Base-by-base conservation (phyloP, 37 sponge, comb jelly and placozoan species). In the Geodia barretti region DNA sequence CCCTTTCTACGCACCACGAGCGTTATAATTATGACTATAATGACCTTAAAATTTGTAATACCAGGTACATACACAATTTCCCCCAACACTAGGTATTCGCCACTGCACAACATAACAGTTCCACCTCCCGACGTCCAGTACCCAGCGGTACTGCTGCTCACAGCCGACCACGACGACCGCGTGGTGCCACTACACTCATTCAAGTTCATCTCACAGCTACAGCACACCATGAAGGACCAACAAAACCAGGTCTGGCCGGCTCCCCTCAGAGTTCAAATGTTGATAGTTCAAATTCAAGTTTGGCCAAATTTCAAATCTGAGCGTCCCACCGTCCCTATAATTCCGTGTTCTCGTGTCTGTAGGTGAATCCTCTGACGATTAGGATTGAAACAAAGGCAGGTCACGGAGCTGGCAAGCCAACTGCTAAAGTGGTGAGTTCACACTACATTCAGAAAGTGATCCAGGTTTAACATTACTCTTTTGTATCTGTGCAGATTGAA, bases 151-250 rank as follows among this genome's bases (percentile, higher is more conserved):
- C 86, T 98, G 39, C 77, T 96, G 0, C 67, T 95, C 70, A 96
- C 98, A 23, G 99, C 88, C 1, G 99, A 98, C 81, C 99, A 98
- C 84, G 99, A 98, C 80, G 99, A 98, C 74, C 76, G 99, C 39
- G 99, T 98, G 26, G 96, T 96, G 14, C 99, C 99, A 19, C 85
- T 98, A 26, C 99, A 98, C 73, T 96, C 99, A 1, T 86, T 90
- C 78, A 98, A 98, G 84, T 98, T 85, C 83, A 89, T 91, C 4
- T 79, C 97, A 24, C 75, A 87, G 62, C 66, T 98, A 7, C 97
- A 96, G 26, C 71, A 84, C 38, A 34, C 20, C n/a, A 64, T 96
- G 64, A 70, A 80, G 30, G 80, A 47, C 2, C 30, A 54, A 36
- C 43, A 60, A 32, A 84, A 92, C 43, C 88, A 92, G 86, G 89